These are phyloP conservation scores for Acronicta alni DNA, from an alignment of 2,888 invertebrate genomes.

Conservation along the genomic window DNA sequence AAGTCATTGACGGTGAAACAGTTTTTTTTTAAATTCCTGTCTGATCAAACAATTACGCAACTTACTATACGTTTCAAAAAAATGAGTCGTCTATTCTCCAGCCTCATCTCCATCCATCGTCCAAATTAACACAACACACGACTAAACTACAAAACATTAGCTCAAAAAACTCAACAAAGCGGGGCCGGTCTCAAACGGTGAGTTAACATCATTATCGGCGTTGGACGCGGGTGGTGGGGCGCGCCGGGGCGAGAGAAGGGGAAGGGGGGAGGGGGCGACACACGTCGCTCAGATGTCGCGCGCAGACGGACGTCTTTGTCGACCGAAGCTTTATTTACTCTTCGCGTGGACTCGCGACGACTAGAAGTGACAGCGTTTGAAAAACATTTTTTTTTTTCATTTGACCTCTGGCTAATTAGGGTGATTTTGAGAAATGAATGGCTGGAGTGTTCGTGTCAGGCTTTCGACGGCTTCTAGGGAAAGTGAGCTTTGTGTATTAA, in stretches of 20 bases:
- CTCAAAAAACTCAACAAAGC: slow-evolving; percentile 85
- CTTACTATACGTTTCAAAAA: too few species aligned
- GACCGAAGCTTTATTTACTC: slow-evolving; percentile 87
- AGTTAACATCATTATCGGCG: slow-evolving; percentile 88
- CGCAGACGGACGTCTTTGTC: slow-evolving; percentile 89
- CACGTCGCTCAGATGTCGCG: slow-evolving; percentile 88
- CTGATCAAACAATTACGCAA: not conserved
- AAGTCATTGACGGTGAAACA: too few species aligned
- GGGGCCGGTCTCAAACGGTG: slow-evolving; percentile 80
- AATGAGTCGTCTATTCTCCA: not conserved
- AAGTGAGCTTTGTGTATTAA: not conserved
- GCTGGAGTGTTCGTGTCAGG: slow-evolving; percentile 18
- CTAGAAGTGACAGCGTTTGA: slow-evolving; percentile 79
- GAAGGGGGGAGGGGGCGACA: slow-evolving; percentile 75
- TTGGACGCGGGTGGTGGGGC: slow-evolving; percentile 65
- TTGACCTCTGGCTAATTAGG: slow-evolving; percentile 68
- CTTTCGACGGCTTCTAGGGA: slow-evolving; percentile 7
- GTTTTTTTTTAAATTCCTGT: slow-evolving; percentile 17
- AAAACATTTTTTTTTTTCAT: slow-evolving; percentile 64
- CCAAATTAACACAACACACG: slow-evolving; percentile 56
- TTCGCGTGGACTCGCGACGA: slow-evolving; percentile 70
- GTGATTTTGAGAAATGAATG: slow-evolving; percentile 45
- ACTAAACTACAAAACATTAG: slow-evolving; percentile 63
- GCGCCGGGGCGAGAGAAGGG: slow-evolving; percentile 39
- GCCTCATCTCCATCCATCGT: slow-evolving; percentile 19